Conservation (phyloP, 64 coral and sea anemone species). For the Montipora efflorescens region DNA sequence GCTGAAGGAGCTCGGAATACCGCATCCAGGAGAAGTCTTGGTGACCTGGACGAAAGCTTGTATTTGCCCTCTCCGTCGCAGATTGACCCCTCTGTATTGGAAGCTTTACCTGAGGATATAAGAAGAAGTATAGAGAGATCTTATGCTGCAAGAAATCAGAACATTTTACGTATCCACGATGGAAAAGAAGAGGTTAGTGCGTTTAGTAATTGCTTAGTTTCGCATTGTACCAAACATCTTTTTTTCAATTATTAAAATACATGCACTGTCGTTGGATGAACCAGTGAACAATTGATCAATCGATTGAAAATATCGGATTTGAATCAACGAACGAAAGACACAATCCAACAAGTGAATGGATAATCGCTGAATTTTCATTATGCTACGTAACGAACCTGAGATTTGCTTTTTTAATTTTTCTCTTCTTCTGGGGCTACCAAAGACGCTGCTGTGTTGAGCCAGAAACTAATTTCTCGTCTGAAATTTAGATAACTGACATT, state of each 20-base stretch:
- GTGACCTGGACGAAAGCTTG: constrained; percentile 19
- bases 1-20: not conserved
- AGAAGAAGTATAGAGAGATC: constrained; percentile 66
- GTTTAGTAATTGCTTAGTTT: too few species aligned
- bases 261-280: too few species aligned
- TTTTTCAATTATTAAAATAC: not conserved
- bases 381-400: too few species aligned
- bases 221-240: not conserved
- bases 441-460: too few species aligned
- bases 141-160: constrained; percentile 77
- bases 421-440: too few species aligned
- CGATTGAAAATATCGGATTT: too few species aligned
- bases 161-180: not conserved
- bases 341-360: too few species aligned
- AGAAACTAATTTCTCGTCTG: too few species aligned
- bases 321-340: too few species aligned
- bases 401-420: too few species aligned
- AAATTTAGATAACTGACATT: not conserved
- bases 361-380: too few species aligned
- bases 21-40: not conserved
- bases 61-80: constrained; percentile 86
- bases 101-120: constrained; percentile 91
- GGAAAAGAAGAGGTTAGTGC: not conserved
- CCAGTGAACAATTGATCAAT: too few species aligned
- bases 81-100: constrained; percentile 76